These are phyloP conservation scores for Oscheius sp. DNA, from an alignment of 2,888 invertebrate species.

Conservation along the genomic window DNA sequence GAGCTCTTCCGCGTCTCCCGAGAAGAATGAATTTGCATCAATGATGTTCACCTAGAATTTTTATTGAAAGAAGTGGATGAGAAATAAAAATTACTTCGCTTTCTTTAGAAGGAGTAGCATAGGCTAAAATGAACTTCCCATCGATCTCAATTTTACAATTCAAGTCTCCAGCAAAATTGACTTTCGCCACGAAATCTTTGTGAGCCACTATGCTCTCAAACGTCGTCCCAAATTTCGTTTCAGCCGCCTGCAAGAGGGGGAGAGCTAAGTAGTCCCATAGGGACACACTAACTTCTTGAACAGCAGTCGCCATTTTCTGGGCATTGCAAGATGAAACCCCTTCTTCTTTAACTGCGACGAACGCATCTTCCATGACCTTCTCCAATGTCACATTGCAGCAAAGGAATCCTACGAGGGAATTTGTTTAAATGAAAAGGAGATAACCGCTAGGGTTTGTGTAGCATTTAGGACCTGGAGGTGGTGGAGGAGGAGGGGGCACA, in stretches of 20 bases:
- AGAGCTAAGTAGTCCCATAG: not conserved
- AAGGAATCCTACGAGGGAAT: conserved; percentile 39
- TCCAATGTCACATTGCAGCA: conserved; percentile 59
- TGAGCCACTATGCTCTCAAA: conserved; percentile 57
- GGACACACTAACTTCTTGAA: conserved; percentile 41
- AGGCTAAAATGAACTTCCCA: conserved; percentile 56
- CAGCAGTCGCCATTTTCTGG: conserved; percentile 56
- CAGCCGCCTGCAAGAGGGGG: conserved; percentile 41
- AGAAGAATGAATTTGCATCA: conserved; percentile 58
- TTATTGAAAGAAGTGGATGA: not conserved
- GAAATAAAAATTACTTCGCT: conserved; percentile 41
- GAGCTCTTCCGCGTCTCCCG: conserved; percentile 45
- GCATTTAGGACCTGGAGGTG: conserved; percentile 59
- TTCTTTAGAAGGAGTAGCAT: conserved; percentile 50
- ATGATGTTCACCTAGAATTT: conserved; percentile 42
- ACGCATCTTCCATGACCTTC: conserved; percentile 52
- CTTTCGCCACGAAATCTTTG: conserved; percentile 57
- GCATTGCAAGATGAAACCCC: conserved; percentile 56
- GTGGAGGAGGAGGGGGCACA: conserved; percentile 59
- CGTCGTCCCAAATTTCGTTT: conserved; percentile 49
- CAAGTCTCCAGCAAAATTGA: conserved; percentile 55
- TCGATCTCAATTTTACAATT: conserved; percentile 60
- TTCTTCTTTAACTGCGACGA: conserved; percentile 41
- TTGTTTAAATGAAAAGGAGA: not conserved
- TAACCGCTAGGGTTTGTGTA: conserved; percentile 55